phyloP scores from a whole-genome alignment of 2,797 vertebrate genomes.

The Muraenolepis orangiensis region DNA sequence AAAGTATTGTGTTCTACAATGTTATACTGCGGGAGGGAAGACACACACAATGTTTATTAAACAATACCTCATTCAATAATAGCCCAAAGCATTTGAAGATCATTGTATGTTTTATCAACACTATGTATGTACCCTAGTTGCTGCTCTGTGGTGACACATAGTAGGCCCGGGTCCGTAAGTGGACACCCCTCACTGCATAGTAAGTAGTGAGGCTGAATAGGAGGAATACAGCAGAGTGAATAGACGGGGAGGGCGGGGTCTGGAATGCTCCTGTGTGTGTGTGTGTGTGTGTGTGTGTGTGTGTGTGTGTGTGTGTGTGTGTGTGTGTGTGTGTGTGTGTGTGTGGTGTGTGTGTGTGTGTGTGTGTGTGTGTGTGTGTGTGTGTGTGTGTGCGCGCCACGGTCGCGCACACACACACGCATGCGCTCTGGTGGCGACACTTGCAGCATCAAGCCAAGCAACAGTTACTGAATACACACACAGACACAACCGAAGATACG shows the following conservation, averaged over 20 bases:
- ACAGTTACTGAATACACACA: neutral
- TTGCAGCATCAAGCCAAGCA: neutral
- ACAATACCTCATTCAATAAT: too few relatives aligned
- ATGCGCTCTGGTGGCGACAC: slow-evolving; percentile 31
- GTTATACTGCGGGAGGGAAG: too few relatives aligned
- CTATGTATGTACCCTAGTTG: too few relatives aligned
- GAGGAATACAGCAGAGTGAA: slow-evolving; percentile 2
- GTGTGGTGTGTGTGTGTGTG: neutral
- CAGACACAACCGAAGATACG: slow-evolving; percentile 19
- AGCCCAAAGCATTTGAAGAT: too few relatives aligned
- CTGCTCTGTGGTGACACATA: neutral
- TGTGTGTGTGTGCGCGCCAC: too few relatives aligned
- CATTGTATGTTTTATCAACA: too few relatives aligned
- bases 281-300: neutral
- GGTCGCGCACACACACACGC: too few relatives aligned
- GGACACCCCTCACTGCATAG: slow-evolving; percentile 28
- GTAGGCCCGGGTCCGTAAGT: slow-evolving; percentile 23
- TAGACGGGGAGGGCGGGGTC: neutral
- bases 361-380: neutral
- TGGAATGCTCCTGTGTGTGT: neutral
- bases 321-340: neutral
- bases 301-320: neutral
- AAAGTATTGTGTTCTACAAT: too few relatives aligned
- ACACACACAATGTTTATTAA: too few relatives aligned
- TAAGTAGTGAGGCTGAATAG: slow-evolving; percentile 8